A percentile compares a stretch with the other conserved stretches of the same genome.
Conservation (phyloP, 2,888 invertebrate genomes). For the Halictus quadricinctus region DNA sequence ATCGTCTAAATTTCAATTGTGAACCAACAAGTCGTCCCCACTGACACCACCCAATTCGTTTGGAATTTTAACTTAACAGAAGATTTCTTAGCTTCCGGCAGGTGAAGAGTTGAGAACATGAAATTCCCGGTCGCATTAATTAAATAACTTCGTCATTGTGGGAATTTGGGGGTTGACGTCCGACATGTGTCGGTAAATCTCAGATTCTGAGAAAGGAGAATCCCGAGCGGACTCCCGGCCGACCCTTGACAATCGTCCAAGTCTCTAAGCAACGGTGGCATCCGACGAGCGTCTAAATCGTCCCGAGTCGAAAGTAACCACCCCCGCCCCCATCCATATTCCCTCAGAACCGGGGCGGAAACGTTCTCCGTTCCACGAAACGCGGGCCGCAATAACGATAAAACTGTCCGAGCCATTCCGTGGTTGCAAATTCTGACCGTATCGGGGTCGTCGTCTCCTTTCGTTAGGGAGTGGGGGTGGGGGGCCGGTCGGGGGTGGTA, state of each 20-base stretch:
- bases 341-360: slow-evolving; percentile 17
- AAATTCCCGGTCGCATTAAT: too few relatives aligned
- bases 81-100: too few relatives aligned
- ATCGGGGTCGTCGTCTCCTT: background rate
- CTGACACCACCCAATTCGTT: too few relatives aligned
- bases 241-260: slow-evolving; percentile 1
- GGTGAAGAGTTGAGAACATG: too few relatives aligned
- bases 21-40: too few relatives aligned
- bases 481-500: background rate
- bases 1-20: too few relatives aligned
- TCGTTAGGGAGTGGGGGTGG: background rate
- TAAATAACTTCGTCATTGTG: background rate
- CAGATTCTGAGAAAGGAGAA: background rate
- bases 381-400: slow-evolving; percentile 48
- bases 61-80: too few relatives aligned
- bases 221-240: background rate
- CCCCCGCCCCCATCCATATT: slow-evolving; percentile 24
- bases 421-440: slow-evolving; percentile 23
- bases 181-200: background rate
- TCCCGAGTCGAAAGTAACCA: slow-evolving; percentile 12
- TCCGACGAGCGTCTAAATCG: background rate
- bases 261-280: background rate
- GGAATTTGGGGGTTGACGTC: background rate
- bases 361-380: slow-evolving; percentile 21
- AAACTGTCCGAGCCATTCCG: slow-evolving; percentile 39